phyloP scores from a whole-genome alignment of 2,113 vertebrate species.

The Sturnira hondurensis region DNA sequence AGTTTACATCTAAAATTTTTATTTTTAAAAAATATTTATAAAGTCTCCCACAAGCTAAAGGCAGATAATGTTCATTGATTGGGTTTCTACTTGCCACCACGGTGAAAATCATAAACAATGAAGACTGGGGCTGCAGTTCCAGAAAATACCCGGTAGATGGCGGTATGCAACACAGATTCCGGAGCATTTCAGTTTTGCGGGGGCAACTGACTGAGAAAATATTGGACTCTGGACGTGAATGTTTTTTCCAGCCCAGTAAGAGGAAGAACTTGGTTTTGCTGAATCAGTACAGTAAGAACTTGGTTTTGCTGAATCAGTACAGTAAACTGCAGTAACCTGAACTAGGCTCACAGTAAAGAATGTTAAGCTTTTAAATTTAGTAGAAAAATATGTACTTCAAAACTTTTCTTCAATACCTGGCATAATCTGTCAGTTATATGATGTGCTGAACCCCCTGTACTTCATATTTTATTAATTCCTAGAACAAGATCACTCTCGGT shows the following conservation, averaged over 20 bases:
- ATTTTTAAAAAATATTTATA: background rate
- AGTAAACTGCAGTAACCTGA: constrained; percentile 35
- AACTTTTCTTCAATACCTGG: background rate
- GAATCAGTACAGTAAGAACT: too few relatives aligned
- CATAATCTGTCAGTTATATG: background rate
- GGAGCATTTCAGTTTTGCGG: background rate
- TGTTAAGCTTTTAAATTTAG: background rate
- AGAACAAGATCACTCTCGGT: background rate
- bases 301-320: constrained; percentile 65
- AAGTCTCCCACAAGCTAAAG: background rate
- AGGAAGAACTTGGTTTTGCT: constrained; percentile 41
- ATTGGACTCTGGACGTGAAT: background rate
- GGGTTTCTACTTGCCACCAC: constrained; percentile 24
- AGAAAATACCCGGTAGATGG: constrained; percentile 80
- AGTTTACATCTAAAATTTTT: background rate
- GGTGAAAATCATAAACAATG: background rate
- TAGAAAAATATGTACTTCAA: background rate
- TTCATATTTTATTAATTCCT: constrained; percentile 20
- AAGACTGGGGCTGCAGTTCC: constrained; percentile 50
- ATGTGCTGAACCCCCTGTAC: background rate
- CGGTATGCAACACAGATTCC: constrained; percentile 74
- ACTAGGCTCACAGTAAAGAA: background rate
- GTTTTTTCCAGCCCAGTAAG: background rate
- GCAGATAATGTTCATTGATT: background rate
- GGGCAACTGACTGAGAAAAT: background rate